phyloP scores from a whole-genome alignment of 2,888 invertebrate species.

The Caenorhabditis doughertyi region DNA sequence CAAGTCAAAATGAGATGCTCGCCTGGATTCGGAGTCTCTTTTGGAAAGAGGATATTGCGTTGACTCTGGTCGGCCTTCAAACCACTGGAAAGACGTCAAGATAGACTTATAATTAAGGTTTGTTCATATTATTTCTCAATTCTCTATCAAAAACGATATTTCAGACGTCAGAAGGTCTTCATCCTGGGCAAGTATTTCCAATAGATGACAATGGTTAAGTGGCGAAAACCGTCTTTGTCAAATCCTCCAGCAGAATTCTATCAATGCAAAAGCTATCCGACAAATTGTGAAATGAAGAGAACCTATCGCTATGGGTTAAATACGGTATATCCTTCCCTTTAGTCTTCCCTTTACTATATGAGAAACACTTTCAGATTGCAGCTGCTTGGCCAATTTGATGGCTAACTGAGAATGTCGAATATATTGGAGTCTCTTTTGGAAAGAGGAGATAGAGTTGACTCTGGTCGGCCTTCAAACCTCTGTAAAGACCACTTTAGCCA shows the following conservation, averaged over 20 bases:
- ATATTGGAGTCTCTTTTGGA: conserved; percentile 99
- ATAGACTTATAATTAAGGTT: too few species aligned
- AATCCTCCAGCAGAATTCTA: conserved; percentile 49
- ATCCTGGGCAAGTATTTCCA: conserved; percentile 1
- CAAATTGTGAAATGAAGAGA: conserved; percentile 44
- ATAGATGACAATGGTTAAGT: conserved; percentile 34
- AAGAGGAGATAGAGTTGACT: conserved; percentile 99
- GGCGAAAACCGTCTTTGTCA: conserved; percentile 54
- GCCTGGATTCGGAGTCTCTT: conserved; percentile 99
- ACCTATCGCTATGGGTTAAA: conserved; percentile 29
- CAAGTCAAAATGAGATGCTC: conserved; percentile 97
- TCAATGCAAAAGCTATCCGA: conserved; percentile 49
- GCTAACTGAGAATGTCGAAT: too few species aligned
- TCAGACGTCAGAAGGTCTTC: too few species aligned
- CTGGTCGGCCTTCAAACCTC: conserved; percentile 98
- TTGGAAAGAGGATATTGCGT: conserved; percentile 99
- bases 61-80: conserved; percentile 97
- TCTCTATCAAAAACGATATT: too few species aligned
- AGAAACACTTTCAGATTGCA: too few species aligned
- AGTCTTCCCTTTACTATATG: neutral
- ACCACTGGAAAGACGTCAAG: conserved; percentile 99
- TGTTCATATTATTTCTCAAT: too few species aligned
- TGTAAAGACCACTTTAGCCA: conserved; percentile 99
- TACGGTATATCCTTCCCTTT: conserved; percentile 20
- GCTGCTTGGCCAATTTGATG: too few species aligned